Percentiles rank a stretch among this genome's conserved stretches.
Evolutionary conservation across 2,888 invertebrate genomes (phyloP).

Genomic region (Eubasilissa splendida): DNA sequence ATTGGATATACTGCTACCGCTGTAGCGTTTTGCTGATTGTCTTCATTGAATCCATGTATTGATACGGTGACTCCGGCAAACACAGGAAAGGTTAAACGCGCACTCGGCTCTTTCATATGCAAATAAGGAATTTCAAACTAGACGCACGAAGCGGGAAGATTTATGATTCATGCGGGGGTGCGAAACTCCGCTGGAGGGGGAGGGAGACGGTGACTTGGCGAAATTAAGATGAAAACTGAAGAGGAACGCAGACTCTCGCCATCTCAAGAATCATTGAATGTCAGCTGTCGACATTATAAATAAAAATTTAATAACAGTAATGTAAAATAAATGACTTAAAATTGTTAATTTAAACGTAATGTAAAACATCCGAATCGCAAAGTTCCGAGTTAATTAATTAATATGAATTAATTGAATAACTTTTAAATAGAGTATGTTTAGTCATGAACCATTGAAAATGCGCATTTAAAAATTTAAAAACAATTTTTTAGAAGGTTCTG

Average conservation of each 20-base stretch:
- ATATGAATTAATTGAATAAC: too few relatives aligned
- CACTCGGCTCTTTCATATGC: constrained; percentile 39
- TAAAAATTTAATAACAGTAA: background rate
- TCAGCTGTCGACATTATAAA: constrained; percentile 5
- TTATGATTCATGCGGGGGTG: constrained; percentile 1
- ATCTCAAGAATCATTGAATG: constrained; percentile 5
- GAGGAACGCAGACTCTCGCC: constrained; percentile 15
- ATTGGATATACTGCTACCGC: too few relatives aligned
- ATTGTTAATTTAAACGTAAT: too few relatives aligned
- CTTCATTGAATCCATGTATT: constrained; percentile 29
- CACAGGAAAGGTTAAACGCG: constrained; percentile 40
- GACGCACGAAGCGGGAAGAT: constrained; percentile 34
- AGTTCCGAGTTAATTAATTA: too few relatives aligned
- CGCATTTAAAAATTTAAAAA: too few relatives aligned
- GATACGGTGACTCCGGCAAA: constrained; percentile 24
- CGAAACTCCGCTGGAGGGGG: background rate
- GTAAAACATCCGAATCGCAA: too few relatives aligned
- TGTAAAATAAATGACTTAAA: background rate
- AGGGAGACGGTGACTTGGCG: constrained; percentile 6
- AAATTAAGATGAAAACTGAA: constrained; percentile 31
- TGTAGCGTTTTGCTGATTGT: constrained; percentile 11
- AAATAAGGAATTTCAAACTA: constrained; percentile 38
- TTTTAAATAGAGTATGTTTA: too few relatives aligned
- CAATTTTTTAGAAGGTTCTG: too few relatives aligned
- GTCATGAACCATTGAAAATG: too few relatives aligned